A percentile compares a stretch with the other conserved stretches of the same genome.
Conservation (phyloP, 2,888 invertebrate genomes). For the Lasioglossum marginatum region DNA sequence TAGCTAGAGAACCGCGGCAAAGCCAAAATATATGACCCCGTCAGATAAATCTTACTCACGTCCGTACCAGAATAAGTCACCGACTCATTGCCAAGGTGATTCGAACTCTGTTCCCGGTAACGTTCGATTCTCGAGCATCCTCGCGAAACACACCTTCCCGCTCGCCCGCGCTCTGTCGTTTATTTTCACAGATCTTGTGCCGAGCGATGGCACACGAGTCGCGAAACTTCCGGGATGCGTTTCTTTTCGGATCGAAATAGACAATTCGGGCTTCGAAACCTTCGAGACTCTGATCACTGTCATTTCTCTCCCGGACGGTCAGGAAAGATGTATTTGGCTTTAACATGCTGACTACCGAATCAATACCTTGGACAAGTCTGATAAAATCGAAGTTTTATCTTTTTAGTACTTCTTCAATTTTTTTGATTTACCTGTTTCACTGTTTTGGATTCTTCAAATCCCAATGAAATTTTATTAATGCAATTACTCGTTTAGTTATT, state of each 20-base stretch:
- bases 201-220: background rate
- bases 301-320: background rate
- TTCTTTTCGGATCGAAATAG: background rate
- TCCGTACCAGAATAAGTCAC: conserved; percentile 72
- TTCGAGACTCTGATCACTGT: background rate
- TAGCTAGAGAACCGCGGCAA: conserved; percentile 34
- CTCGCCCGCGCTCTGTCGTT: background rate
- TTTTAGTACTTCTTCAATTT: too few species aligned
- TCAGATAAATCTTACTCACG: conserved; percentile 68
- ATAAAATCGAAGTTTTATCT: too few species aligned
- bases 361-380: too few species aligned
- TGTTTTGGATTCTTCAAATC: too few species aligned
- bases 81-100: conserved; percentile 76
- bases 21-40: conserved; percentile 58
- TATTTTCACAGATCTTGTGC: background rate
- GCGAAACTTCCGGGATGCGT: conserved; percentile 3
- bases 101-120: conserved; percentile 51
- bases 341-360: too few species aligned
- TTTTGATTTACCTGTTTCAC: too few species aligned
- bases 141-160: background rate
- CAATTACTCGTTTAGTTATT: too few species aligned
- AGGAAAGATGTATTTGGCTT: too few species aligned
- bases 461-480: too few species aligned
- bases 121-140: conserved; percentile 30
- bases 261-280: background rate